Base-by-base conservation (phyloP, 2,888 invertebrate genomes). In the Dusona sp. region DNA sequence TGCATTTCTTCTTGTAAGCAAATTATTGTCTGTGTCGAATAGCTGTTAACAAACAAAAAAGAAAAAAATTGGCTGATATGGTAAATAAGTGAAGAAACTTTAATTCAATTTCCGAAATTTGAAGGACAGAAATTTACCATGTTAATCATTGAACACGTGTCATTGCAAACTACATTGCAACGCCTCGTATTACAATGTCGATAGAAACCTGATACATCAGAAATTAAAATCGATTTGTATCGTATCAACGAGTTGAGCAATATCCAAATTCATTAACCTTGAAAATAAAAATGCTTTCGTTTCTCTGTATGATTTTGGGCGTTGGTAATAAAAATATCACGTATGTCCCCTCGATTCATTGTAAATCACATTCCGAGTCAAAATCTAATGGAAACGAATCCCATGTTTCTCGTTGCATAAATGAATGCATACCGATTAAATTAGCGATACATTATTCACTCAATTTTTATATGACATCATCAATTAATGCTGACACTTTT, bases 191-290 rank as follows among this genome's bases (percentile, higher is more conserved):
- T 57, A 73, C 65, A 78, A 81, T 54, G 48, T 22, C 25, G 45
- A 22, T n/a, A 48, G 42, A 65, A 45, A 65, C 38, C 42, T 19
- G 42, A 84, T 65, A 36, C 25, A 51, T 70, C 11, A 33, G 51
- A 65, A 54, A 67, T 64, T 16, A 11, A 77, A 75, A 67, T 13
- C 22, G 22, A 54, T 51, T 38, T 61, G 36, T 38, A 67, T 78
- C 7, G 3, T 45, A 22, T 25, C 42, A 36, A n/a, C 22, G 16
- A 38, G 57, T 19, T 2, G n/a, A 22, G 29, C n/a, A 36, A 48
- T 64, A 81, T 74, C 45, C 48, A 54, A 79, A 78, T 77, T 77
- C 25, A 25, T 48, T 73, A 64, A 74, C 80, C 84, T 72, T 61
- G 78, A 78, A 61, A 33, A 42, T 13, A 22, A 45, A 1, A 80